Percentiles rank a stretch among this genome's conserved stretches.
These are phyloP conservation scores for Tachystola acroxantha DNA, from an alignment of 2,888 invertebrate species.

Conservation along the genomic window DNA sequence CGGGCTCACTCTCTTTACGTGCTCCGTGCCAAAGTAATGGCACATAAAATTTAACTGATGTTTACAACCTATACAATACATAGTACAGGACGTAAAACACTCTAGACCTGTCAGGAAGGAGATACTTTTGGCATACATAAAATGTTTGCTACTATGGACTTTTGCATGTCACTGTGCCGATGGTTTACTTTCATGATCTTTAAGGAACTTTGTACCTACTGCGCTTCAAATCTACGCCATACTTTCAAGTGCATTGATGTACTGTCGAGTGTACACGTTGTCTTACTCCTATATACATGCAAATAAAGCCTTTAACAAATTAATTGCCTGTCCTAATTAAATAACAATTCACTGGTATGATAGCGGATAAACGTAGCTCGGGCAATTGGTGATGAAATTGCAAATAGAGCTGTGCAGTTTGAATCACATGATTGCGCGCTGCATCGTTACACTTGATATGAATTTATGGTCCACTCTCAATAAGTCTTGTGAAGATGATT, in stretches of 20 bases:
- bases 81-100: background rate
- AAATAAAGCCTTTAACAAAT: too few relatives aligned
- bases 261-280: too few relatives aligned
- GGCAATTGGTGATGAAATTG: constrained; percentile 50
- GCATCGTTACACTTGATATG: constrained; percentile 60
- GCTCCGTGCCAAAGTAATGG: constrained; percentile 28
- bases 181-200: too few relatives aligned
- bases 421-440: constrained; percentile 63
- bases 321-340: too few relatives aligned
- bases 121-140: too few relatives aligned
- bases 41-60: constrained; percentile 1
- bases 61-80: background rate
- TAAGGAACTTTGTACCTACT: too few relatives aligned
- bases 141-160: too few relatives aligned
- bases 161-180: too few relatives aligned
- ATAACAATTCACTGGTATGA: constrained; percentile 37
- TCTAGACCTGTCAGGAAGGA: too few relatives aligned
- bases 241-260: too few relatives aligned
- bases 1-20: constrained; percentile 50
- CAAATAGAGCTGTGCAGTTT: constrained; percentile 60
- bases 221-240: too few relatives aligned
- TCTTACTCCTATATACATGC: too few relatives aligned
- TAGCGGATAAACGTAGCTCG: constrained; percentile 33
- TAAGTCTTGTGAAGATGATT: constrained; percentile 40
- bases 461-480: constrained; percentile 59